Percentiles rank a stretch among this genome's conserved stretches.
phyloP scores from a whole-genome alignment of 2,888 invertebrate species.

The Mantis religiosa region DNA sequence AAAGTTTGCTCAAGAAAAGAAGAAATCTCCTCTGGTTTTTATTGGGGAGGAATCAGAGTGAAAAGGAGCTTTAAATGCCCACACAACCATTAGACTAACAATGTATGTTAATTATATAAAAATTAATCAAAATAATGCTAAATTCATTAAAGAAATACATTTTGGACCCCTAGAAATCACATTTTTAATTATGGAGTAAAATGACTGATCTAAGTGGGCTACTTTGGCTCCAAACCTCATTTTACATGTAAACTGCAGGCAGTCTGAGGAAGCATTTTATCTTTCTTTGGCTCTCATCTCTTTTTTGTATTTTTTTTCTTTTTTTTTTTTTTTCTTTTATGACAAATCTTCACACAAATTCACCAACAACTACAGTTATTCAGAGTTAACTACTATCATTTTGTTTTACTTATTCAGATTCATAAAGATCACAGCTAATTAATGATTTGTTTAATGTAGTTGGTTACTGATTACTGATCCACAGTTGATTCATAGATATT shows the following conservation, averaged over 20 bases:
- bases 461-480: slow-evolving; percentile 6
- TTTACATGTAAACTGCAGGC: background rate
- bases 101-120: background rate
- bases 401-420: slow-evolving; percentile 1
- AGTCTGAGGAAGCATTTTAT: background rate
- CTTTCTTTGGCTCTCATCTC: background rate
- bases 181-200: background rate
- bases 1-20: background rate
- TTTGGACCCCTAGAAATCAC: background rate
- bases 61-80: background rate
- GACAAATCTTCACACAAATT: slow-evolving; percentile 14
- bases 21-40: background rate
- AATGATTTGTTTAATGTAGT: slow-evolving; percentile 2
- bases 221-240: background rate
- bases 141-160: background rate
- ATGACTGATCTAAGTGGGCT: background rate
- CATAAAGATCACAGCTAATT: slow-evolving; percentile 3
- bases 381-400: slow-evolving; percentile 4
- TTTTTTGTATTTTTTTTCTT: background rate
- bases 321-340: background rate
- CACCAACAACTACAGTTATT: slow-evolving; percentile 8
- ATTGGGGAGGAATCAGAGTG: background rate
- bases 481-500: background rate
- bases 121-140: background rate
- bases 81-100: background rate